Evolutionary conservation across 30 jellyfish, hydroid and myxozoan species (phyloP).

Genomic region (Aurelia coerulea): DNA sequence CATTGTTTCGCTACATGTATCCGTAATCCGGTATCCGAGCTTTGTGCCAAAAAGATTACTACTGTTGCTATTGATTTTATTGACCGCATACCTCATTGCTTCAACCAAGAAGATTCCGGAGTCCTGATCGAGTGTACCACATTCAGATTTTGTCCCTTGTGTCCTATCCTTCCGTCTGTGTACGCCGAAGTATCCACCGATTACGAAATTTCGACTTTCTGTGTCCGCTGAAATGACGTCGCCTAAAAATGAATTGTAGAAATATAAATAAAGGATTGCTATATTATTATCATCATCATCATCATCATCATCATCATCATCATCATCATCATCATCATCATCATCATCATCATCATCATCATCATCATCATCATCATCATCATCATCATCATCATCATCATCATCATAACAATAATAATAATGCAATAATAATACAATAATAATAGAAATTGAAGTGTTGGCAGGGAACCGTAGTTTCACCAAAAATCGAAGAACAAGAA

Average conservation of each 20-base stretch:
- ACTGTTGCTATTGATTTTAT: constrained; percentile 10
- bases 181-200: constrained; percentile 72
- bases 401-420: too few relatives aligned
- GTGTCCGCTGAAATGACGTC: constrained; percentile 3
- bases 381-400: too few relatives aligned
- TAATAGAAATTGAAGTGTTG: too few relatives aligned
- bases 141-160: neutral
- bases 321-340: too few relatives aligned
- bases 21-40: constrained; percentile 51
- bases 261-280: too few relatives aligned
- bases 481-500: too few relatives aligned
- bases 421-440: too few relatives aligned
- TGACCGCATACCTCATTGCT: constrained; percentile 75
- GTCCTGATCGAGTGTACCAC: constrained; percentile 39
- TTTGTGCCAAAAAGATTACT: constrained; percentile 15
- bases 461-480: too few relatives aligned
- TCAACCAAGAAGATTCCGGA: constrained; percentile 57
- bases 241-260: constrained; percentile 6
- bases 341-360: too few relatives aligned
- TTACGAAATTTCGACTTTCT: neutral
- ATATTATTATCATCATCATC: too few relatives aligned
- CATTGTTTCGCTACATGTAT: constrained; percentile 52
- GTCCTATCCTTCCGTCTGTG: neutral
- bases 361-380: too few relatives aligned
- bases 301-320: too few relatives aligned